Conservation (phyloP, 1,140 invertebrate genomes). For the Heterodera carotae region DNA sequence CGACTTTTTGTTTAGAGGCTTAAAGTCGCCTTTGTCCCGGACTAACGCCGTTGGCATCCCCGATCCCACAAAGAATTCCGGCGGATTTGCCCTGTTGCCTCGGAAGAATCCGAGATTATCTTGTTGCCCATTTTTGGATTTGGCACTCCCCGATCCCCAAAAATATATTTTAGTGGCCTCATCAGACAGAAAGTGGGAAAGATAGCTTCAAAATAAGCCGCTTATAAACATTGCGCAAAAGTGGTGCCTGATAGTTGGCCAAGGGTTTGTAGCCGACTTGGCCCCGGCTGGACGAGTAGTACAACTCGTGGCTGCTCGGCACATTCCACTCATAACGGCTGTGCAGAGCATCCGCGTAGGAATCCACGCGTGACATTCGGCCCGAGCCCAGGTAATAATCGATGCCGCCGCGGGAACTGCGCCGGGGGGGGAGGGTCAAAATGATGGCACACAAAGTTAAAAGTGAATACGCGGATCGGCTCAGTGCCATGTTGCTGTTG, state of each 20-base stretch:
- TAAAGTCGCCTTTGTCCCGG: too few relatives aligned
- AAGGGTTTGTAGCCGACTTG: constrained; percentile 56
- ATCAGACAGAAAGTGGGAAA: background rate
- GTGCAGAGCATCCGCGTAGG: constrained; percentile 56
- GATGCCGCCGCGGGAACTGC: constrained; percentile 61
- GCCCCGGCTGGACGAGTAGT: constrained; percentile 53
- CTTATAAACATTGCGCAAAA: background rate
- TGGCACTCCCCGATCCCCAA: background rate
- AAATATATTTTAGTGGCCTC: too few relatives aligned
- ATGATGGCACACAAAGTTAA: background rate
- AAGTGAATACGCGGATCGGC: constrained; percentile 50
- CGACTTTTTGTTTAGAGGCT: too few relatives aligned
- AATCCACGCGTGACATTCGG: constrained; percentile 63
- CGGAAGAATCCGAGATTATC: too few relatives aligned
- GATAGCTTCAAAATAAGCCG: background rate
- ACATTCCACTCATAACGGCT: constrained; percentile 60
- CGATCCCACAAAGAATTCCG: too few relatives aligned
- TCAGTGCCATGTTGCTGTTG: constrained; percentile 54
- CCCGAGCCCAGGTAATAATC: constrained; percentile 59
- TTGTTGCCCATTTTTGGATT: background rate
- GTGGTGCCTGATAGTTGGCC: constrained; percentile 55
- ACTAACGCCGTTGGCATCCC: too few relatives aligned
- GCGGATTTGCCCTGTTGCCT: too few relatives aligned
- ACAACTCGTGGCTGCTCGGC: constrained; percentile 58
- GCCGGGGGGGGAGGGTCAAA: constrained; percentile 34